Conservation (phyloP, 2,797 vertebrate genomes). For the Myotis daubentonii region DNA sequence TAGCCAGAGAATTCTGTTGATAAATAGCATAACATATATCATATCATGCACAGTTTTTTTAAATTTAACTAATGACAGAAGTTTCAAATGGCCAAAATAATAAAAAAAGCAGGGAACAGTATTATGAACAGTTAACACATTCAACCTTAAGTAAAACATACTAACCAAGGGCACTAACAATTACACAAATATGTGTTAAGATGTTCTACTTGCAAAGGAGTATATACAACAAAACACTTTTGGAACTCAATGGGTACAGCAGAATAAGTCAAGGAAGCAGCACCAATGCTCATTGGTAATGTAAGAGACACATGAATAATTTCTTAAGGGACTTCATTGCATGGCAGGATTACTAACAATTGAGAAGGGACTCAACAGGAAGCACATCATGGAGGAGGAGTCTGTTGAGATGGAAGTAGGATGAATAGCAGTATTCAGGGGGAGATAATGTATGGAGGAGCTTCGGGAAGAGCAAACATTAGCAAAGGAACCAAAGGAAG, state of each 20-base stretch:
- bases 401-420: neutral
- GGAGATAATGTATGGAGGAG: neutral
- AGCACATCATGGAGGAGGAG: neutral
- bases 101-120: neutral
- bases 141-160: neutral
- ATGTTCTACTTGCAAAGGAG: neutral
- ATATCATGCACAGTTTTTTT: neutral
- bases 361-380: neutral
- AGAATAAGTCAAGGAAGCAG: neutral
- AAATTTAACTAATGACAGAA: neutral
- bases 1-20: neutral
- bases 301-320: neutral
- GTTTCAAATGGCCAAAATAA: neutral
- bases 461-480: neutral
- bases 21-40: neutral
- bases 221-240: neutral
- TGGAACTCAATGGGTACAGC: neutral
- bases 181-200: neutral
- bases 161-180: neutral
- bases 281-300: neutral
- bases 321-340: neutral
- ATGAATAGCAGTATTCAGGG: constrained; percentile 8
- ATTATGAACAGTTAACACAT: neutral
- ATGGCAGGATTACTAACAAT: neutral
- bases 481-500: neutral